These are phyloP conservation scores for Nasonia giraulti DNA, from an alignment of 1,140 invertebrate genomes.

Conservation along the genomic window DNA sequence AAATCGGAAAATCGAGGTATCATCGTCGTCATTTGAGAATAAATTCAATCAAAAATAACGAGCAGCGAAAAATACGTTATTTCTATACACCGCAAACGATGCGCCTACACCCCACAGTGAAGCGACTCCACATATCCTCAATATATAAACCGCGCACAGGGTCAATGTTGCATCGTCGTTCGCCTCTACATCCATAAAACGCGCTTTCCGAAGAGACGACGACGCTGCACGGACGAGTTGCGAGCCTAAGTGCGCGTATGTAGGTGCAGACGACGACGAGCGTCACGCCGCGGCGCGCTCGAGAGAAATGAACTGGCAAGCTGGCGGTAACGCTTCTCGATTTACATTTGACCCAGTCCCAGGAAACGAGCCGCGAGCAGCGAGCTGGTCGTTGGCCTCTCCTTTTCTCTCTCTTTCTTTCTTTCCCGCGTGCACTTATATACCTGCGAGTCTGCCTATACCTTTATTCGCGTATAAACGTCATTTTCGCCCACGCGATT, in stretches of 20 bases:
- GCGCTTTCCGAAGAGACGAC: neutral
- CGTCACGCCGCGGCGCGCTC: neutral
- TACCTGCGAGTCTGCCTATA: neutral
- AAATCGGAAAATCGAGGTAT: too few relatives aligned
- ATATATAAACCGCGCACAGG: neutral
- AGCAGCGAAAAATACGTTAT: too few relatives aligned
- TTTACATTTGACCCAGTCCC: constrained; percentile 63
- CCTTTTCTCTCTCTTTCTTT: neutral
- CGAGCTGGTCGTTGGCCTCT: constrained; percentile 56
- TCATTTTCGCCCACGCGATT: constrained; percentile 30
- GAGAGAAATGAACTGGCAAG: constrained; percentile 13
- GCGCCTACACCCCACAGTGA: too few relatives aligned
- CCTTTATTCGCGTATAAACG: constrained; percentile 45
- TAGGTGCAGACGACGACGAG: neutral
- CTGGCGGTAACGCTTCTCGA: constrained; percentile 38
- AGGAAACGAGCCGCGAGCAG: constrained; percentile 25
- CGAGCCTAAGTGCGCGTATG: neutral
- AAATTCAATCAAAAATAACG: too few relatives aligned
- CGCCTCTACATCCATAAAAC: neutral
- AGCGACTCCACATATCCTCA: too few relatives aligned
- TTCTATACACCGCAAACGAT: too few relatives aligned
- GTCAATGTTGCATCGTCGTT: constrained; percentile 25
- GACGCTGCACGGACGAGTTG: neutral
- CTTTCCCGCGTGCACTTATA: neutral
- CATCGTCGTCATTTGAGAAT: too few relatives aligned